Evolutionary conservation across 37 sponge, comb jelly and placozoan species (phyloP), one percentile per base, ranked within the genome.

Genomic region (Agelas oroides): DNA sequence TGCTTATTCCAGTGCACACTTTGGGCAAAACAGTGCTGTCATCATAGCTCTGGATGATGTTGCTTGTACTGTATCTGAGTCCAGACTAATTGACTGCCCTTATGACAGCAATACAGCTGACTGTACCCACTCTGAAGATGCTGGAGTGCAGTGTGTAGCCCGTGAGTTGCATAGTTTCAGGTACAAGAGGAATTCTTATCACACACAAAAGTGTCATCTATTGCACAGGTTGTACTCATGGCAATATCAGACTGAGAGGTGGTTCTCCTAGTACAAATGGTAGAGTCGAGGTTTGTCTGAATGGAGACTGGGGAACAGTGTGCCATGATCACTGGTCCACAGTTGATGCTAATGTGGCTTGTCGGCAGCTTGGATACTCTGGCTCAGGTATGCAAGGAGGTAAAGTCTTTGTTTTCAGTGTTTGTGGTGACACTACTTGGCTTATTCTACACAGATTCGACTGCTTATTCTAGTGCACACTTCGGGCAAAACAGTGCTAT

Each of bases 61-160:
- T 12, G 46, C 46, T 8, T 61, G 62, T 14, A 28, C 27, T 5
- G 14, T 5, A 61, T 3, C 62, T 28, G 13, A 61, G 14, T 61
- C 62, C n/a, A 23, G 27, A 25, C 14, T 61, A 5, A 61, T 61
- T 14, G 62, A 61, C 62, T 61, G 62, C 27, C 2, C 62, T 5
- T 61, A 61, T 61, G 62, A 61, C 27, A 61, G 62, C 27, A 61
- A 61, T 14, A 61, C 62, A 14, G 14, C 27, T 28, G 62, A 61
- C 12, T 61, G 62, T 25, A 14, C 62, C n/a, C 62, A 61, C 27
- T 61, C 62, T 61, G 62, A 61, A 61, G 62, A 61, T 61, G 62
- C 62, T 14, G 62, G 62, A 12, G 62, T 61, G 5, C 5, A 2
- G 12, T 61, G 62, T 25, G 27, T 12, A 18, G 18, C 58, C 15